Evolutionary conservation across 2,113 vertebrate genomes (phyloP), one percentile per base, ranked within the genome.

Genomic region (Trematocara nigrifrons): DNA sequence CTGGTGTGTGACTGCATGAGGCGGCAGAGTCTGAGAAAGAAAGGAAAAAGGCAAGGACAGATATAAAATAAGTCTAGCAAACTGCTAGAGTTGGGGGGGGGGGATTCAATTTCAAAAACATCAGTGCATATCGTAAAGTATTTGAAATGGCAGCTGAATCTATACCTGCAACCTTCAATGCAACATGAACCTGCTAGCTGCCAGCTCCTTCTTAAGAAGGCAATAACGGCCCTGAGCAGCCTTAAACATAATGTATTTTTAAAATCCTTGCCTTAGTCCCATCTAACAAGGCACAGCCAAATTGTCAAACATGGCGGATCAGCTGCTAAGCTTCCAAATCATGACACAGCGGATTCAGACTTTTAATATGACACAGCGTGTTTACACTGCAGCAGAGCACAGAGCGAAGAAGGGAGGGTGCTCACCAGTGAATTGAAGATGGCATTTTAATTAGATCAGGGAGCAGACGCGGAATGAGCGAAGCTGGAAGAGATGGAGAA

Each of bases 401-500:
- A 59, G 86, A 83, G 81, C 79, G 88, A 76, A 69, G 81, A 53
- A 29, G 71, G 84, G 81, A 42, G 84, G 86, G 90, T 74, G 87
- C 86, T 86, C 85, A 86, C 92, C 77, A 85, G 91, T 88, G 89
- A 91, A 90, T 89, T 92, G 85, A 93, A 93, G 90, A 93, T 91
- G 91, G 90, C 86, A 91, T 94, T 94, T 93, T 94, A 94, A 94
- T 94, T 93, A 94, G 89, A 94, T 91, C 84, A 86, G 92, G 88
- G 89, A 90, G 82, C 86, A 87, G 87, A 88, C 81, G 76, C 15
- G 54, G 85, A 89, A 79, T 87, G 85, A 87, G 53, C 9, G 15
- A 90, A 31, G 49, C 76, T 83, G 83, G 53, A 83, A 80, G 81
- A 91, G 76, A 81, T 57, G 69, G 42, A 85, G 87, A 79, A 84